These are phyloP conservation scores for Propithecus perrieri DNA, from an alignment of 2,797 vertebrate species.

Conservation along the genomic window DNA sequence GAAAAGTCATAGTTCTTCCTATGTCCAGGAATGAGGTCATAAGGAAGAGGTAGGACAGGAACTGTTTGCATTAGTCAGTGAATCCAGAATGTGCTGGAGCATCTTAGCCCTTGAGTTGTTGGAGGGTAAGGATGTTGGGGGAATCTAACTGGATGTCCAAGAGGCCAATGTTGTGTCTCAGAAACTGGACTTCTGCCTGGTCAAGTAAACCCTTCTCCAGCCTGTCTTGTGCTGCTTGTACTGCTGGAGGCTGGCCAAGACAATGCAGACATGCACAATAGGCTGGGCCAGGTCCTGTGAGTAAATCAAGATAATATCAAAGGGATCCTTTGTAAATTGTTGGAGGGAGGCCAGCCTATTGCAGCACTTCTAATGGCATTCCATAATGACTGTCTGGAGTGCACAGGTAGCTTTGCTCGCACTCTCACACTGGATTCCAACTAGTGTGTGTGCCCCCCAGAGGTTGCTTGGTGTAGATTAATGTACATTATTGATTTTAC, in stretches of 20 bases:
- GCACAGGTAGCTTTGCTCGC: neutral
- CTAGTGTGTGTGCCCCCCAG: neutral
- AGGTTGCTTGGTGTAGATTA: neutral
- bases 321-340: neutral
- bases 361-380: neutral
- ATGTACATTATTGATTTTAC: neutral
- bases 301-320: conserved; percentile 27
- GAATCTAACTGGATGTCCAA: neutral
- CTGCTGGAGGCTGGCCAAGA: neutral
- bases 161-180: neutral
- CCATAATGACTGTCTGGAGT: neutral
- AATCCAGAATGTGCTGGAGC: neutral
- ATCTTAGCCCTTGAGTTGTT: neutral
- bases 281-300: neutral
- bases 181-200: conserved; percentile 10
- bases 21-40: neutral
- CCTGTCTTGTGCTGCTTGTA: neutral
- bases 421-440: neutral
- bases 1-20: neutral
- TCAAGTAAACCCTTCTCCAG: neutral
- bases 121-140: neutral
- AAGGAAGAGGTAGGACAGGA: neutral
- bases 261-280: neutral
- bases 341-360: neutral
- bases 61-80: neutral